Evolutionary conservation across 2,113 vertebrate genomes (phyloP).

Genomic region (Gymnocephalus cernua): DNA sequence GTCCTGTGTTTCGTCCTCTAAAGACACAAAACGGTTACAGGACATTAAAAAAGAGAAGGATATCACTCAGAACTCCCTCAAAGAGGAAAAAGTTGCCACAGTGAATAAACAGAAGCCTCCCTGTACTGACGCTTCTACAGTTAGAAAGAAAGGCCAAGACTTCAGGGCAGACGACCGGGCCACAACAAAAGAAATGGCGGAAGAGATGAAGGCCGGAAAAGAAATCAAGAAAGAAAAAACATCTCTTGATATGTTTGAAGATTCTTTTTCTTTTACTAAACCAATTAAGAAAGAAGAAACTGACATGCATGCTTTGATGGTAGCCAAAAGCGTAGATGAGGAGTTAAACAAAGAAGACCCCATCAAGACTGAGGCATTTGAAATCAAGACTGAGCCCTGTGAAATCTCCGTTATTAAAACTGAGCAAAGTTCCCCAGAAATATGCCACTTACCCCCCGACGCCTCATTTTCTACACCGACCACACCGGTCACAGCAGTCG

Average conservation of each 20-base stretch:
- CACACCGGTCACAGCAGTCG: constrained; percentile 2
- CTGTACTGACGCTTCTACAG: neutral
- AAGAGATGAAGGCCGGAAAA: constrained; percentile 44
- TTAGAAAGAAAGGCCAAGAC: constrained; percentile 51
- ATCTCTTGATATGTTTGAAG: constrained; percentile 63
- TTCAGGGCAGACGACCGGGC: constrained; percentile 1
- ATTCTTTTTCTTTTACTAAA: constrained; percentile 33
- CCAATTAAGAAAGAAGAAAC: constrained; percentile 51
- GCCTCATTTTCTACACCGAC: constrained; percentile 23
- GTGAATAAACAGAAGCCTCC: constrained; percentile 30
- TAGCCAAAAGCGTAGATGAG: neutral
- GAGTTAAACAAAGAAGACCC: constrained; percentile 8
- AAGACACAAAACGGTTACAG: constrained; percentile 42
- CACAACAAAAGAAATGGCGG: constrained; percentile 3
- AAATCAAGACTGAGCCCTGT: constrained; percentile 19
- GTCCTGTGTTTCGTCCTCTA: constrained; percentile 34
- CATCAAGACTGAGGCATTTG: constrained; percentile 9
- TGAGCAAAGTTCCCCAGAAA: constrained; percentile 60
- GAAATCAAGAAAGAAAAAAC: constrained; percentile 70
- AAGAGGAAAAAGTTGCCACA: constrained; percentile 40
- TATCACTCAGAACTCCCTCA: neutral
- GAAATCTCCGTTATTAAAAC: constrained; percentile 53
- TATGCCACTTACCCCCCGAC: neutral
- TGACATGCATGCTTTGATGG: neutral
- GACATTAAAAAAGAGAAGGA: constrained; percentile 61